Evolutionary conservation across 2,113 vertebrate genomes (phyloP).

Genomic region (Pseudopodoces humilis): DNA sequence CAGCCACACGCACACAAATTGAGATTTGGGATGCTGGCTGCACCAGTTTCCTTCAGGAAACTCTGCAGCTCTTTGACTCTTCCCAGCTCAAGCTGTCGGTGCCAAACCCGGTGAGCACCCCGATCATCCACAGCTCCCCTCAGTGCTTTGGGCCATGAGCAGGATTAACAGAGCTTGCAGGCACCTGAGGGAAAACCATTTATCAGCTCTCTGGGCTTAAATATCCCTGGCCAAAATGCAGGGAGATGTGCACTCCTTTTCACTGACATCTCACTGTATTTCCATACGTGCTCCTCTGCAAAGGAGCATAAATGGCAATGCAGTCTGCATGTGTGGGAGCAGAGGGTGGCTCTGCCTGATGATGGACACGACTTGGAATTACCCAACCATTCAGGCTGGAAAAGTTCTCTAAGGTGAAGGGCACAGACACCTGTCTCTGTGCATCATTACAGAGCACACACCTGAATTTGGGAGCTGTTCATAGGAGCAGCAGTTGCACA

Average conservation of each 20-base stretch:
- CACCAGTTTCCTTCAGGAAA: not conserved
- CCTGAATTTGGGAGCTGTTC: not conserved
- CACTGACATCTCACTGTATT: no score
- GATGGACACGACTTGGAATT: not conserved
- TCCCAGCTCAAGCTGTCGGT: not conserved
- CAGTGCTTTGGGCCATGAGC: not conserved
- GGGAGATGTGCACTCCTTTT: not conserved
- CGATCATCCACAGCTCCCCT: not conserved
- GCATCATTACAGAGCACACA: not conserved
- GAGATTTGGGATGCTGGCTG: not conserved
- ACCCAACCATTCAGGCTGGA: not conserved
- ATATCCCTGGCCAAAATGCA: not conserved
- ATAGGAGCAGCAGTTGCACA: not conserved
- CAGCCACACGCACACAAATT: accelerated
- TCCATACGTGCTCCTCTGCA: not conserved
- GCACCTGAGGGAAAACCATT: not conserved
- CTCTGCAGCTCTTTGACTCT: not conserved
- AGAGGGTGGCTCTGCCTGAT: not conserved
- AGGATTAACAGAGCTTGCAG: not conserved
- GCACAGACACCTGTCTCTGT: not conserved
- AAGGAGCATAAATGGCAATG: accelerated
- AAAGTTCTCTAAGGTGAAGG: not conserved
- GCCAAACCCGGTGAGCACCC: not conserved
- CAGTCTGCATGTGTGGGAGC: not conserved
- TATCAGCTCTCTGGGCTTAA: not conserved